These are phyloP conservation scores for Isurus oxyrinchus DNA, from an alignment of 2,113 vertebrate genomes.

Conservation along the genomic window DNA sequence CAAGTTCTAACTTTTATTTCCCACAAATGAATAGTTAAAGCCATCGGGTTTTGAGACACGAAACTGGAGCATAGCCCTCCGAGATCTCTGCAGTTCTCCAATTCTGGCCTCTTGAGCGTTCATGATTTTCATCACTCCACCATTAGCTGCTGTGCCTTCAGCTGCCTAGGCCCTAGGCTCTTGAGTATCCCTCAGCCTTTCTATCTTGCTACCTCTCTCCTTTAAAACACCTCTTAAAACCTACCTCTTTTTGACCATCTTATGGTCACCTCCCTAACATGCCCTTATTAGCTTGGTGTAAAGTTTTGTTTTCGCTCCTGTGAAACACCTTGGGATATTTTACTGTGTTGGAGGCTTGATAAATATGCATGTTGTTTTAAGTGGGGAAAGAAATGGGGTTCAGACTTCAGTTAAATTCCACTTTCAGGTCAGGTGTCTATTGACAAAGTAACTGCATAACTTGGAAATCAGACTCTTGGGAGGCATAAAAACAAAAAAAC, in stretches of 20 bases:
- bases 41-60: not conserved
- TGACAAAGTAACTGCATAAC: too few relatives aligned
- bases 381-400: too few relatives aligned
- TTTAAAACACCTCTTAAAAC: not conserved
- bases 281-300: not conserved
- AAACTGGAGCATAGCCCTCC: not conserved
- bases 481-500: too few relatives aligned
- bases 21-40: not conserved
- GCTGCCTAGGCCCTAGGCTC: not conserved
- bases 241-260: not conserved
- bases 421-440: too few relatives aligned
- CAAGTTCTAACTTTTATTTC: not conserved
- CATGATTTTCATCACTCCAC: not conserved
- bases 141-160: not conserved
- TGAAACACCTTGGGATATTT: too few relatives aligned
- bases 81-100: not conserved
- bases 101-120: not conserved
- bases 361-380: not conserved
- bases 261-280: not conserved
- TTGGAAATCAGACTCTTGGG: too few relatives aligned
- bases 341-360: too few relatives aligned
- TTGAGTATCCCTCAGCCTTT: not conserved
- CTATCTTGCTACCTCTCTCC: not conserved
- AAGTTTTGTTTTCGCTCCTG: too few relatives aligned
- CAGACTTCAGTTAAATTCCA: too few relatives aligned